Conservation (phyloP, 2,888 invertebrate genomes). For the Scaptomyza caliginosa region DNA sequence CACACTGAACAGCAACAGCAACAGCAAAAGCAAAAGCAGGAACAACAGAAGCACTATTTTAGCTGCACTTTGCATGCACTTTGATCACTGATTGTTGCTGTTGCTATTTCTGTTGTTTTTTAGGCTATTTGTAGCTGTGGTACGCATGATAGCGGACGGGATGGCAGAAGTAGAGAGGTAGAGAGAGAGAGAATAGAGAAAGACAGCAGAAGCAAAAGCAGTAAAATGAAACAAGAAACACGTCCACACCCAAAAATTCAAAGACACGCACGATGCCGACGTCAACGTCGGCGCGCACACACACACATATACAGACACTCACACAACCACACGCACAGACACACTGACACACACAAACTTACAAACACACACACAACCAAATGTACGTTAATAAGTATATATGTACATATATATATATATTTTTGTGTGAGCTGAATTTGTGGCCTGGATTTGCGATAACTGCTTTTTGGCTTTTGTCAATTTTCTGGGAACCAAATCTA, state of each 20-base stretch:
- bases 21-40: too few species aligned
- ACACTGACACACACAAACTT: slow-evolving; percentile 13
- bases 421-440: slow-evolving; percentile 54
- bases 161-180: background rate
- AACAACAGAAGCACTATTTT: background rate
- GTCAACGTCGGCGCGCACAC: slow-evolving; percentile 31
- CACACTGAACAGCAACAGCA: background rate
- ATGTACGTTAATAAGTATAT: slow-evolving; percentile 29
- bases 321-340: slow-evolving; percentile 24
- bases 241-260: slow-evolving; percentile 82
- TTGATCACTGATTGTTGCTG: slow-evolving; percentile 15
- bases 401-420: slow-evolving; percentile 17
- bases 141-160: background rate
- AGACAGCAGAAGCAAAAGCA: slow-evolving; percentile 21
- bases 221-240: slow-evolving; percentile 72
- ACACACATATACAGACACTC: slow-evolving; percentile 27
- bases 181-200: slow-evolving; percentile 27
- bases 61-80: slow-evolving; percentile 37
- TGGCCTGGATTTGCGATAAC: slow-evolving; percentile 58
- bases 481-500: background rate
- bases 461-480: slow-evolving; percentile 49
- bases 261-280: slow-evolving; percentile 71
- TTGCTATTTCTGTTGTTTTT: slow-evolving; percentile 6
- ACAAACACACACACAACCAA: slow-evolving; percentile 14
- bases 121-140: slow-evolving; percentile 11